Base-by-base conservation (phyloP, 1,140 invertebrate genomes). In the Pseudomyrmex sp. region DNA sequence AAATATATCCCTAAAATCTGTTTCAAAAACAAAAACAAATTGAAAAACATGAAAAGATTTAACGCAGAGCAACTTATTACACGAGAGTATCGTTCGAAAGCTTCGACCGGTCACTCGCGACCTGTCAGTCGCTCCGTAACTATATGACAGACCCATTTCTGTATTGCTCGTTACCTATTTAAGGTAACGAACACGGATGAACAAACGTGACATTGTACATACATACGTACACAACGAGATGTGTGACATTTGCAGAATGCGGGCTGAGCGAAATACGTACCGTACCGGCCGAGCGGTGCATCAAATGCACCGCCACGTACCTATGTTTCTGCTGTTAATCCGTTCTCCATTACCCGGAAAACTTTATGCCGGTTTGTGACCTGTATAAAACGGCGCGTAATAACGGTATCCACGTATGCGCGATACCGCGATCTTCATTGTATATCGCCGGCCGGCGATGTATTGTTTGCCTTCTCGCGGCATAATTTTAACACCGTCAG, bases 301-400 rank as follows among this genome's bases (percentile, higher is more conserved):
- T 65, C 13, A 59, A 70, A 80, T 50, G 54, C 70, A 76, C 65
- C 35, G 35, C 35, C 35, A 61, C 46, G 61, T 15, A 23, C 26
- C 26, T 46, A 26, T 48, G 65, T 74, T 75, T 50, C 50, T 58
- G 54, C 72, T 72, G 77, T 76, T 88, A 89, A 89, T 86, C 73
- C 62, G 59, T 66, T 76, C 77, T 59, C 70, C 66, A 62, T 86
- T 84, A 84, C 66, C 56, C 72, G 84, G 87, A 86, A 88, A 86
- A 80, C 69, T 82, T 58, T 52, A 84, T 66, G 88, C 88, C 85
- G 88, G 84, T 89, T 89, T 89, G 80, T 86, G 84, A 84, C 88
- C 88, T 62, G 88, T 86, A 89, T 89, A 86, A 89, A 86, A 54
- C 85, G 59, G 85, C 52, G 73, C 76, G 73, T 89, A 88, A 86